These are phyloP conservation scores for Rachycentron canadum DNA, from an alignment of 2,797 vertebrate species.

Conservation along the genomic window DNA sequence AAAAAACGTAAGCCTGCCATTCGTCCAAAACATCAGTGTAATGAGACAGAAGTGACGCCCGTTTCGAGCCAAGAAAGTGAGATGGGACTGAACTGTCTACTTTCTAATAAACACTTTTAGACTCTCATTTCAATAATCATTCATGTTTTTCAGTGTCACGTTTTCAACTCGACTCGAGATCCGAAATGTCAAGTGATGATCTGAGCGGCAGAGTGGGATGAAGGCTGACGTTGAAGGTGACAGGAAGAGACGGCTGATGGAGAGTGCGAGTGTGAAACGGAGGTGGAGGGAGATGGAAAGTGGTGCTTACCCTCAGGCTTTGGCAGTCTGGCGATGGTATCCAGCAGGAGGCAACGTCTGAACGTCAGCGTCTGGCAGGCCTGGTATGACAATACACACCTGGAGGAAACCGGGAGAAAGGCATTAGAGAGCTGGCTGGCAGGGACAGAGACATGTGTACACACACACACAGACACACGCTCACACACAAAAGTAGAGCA, in stretches of 20 bases:
- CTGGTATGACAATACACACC: conserved; percentile 96
- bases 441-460: conserved; percentile 42
- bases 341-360: conserved; percentile 94
- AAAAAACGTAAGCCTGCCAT: background rate
- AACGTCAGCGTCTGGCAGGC: conserved; percentile 96
- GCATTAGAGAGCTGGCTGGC: conserved; percentile 61
- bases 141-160: conserved; percentile 25
- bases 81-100: background rate
- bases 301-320: conserved; percentile 90
- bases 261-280: conserved; percentile 59
- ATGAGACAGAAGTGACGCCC: conserved; percentile 15
- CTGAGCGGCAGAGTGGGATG: conserved; percentile 44
- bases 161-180: conserved; percentile 31
- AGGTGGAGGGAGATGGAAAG: conserved; percentile 69
- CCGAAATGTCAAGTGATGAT: conserved; percentile 40
- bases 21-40: conserved; percentile 1
- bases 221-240: conserved; percentile 63
- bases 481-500: conserved; percentile 45
- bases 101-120: background rate
- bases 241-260: conserved; percentile 65
- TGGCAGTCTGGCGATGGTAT: conserved; percentile 93
- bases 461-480: conserved; percentile 36
- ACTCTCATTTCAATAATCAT: conserved; percentile 29
- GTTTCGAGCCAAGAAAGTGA: background rate
- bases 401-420: conserved; percentile 79